These are phyloP conservation scores for Forbesichthys papilliferus DNA, from an alignment of 2,113 vertebrate species.

Conservation along the genomic window DNA sequence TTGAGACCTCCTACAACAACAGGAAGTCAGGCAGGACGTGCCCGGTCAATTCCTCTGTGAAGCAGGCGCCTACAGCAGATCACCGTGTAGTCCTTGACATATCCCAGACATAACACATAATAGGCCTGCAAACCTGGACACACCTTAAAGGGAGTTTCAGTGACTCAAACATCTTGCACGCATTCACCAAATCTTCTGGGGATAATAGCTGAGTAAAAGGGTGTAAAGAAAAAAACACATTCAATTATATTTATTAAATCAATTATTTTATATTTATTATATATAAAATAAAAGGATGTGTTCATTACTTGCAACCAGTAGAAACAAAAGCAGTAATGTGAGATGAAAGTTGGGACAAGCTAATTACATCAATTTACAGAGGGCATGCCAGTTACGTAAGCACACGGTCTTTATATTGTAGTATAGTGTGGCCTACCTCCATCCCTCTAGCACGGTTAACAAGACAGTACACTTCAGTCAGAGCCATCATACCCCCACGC, in stretches of 20 bases:
- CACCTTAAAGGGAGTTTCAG: slow-evolving; percentile 92
- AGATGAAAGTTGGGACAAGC: not conserved
- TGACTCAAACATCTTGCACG: slow-evolving; percentile 92
- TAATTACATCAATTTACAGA: not conserved
- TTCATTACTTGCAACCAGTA: not conserved
- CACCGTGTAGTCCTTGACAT: slow-evolving; percentile 9
- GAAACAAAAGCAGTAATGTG: slow-evolving; percentile 1
- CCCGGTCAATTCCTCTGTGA: slow-evolving; percentile 53
- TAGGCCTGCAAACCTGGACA: slow-evolving; percentile 25
- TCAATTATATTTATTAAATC: not conserved
- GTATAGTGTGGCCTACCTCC: slow-evolving; percentile 79
- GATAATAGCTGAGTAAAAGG: slow-evolving; percentile 72
- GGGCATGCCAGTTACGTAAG: not conserved
- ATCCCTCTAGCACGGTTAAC: slow-evolving; percentile 95
- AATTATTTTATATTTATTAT: too few species aligned
- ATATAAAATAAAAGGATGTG: not conserved
- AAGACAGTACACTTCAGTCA: slow-evolving; percentile 96
- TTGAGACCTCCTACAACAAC: slow-evolving; percentile 68
- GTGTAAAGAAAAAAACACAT: not conserved
- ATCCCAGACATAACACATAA: slow-evolving; percentile 13
- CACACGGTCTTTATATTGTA: not conserved
- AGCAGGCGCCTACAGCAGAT: slow-evolving; percentile 21
- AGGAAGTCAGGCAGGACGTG: slow-evolving; percentile 79
- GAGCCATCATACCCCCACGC: slow-evolving; percentile 95
- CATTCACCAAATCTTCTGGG: slow-evolving; percentile 94